Evolutionary conservation across 1,140 invertebrate species (phyloP), one percentile per base, ranked within the genome.

Genomic region (Drosophila nikananu): DNA sequence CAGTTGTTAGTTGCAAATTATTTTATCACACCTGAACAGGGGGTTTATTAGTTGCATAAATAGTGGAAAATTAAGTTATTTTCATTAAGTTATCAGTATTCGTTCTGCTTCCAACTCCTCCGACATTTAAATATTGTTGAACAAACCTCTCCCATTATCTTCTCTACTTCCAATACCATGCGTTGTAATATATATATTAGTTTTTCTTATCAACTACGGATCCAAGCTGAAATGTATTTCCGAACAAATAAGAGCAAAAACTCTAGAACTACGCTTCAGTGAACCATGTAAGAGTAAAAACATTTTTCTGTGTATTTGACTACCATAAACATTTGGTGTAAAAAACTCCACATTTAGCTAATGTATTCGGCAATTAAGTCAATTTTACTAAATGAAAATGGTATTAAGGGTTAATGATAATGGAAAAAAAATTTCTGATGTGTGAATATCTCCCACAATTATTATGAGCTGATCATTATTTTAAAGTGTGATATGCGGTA

Each of bases 121-220:
- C 15, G 17, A 37, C 21, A 37, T 9, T 55, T 55, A 55, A 37
- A 37, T 55, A 55, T 37, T 17, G 19, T 12, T 23, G 9, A 55
- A 23, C 19, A 55, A 37, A 37, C 52, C 32, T 55, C 8, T 6
- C 12, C 25, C 35, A 32, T 19, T 51, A 68, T 66, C 44, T 67
- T 39, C n/a, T 51, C 37, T 19, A 32, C 21, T 63, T 32, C 32
- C 44, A 66, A 65, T 65, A 23, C 44, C 62, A 39, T 30, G 19
- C 48, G 35, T 12, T 19, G 8, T 32, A 37, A 55, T 37, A 55
- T 55, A 37, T 23, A 17, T 17, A 37, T 55, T n/a, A n/a, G 23
- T 55, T 3, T 21, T 21, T 32, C 66, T 54, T 67, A 70, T 70
- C 66, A 70, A 51, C 39, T 15, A 12, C 54, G 27, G 39, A 44